A percentile compares a stretch with the other conserved stretches of the same genome.
Conservation (phyloP, 2,888 invertebrate genomes). For the Scaptomyza tumidula region DNA sequence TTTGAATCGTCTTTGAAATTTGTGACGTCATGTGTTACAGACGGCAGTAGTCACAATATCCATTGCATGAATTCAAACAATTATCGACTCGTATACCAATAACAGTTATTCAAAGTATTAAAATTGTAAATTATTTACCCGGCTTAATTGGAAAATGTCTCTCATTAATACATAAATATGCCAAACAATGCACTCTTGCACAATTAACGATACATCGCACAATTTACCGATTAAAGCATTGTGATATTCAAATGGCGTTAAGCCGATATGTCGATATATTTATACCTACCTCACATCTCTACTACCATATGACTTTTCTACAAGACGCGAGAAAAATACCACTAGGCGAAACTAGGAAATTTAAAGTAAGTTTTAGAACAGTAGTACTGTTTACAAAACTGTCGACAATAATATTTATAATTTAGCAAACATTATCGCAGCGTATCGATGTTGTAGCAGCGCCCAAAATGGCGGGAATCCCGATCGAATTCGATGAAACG, state of each 20-base stretch:
- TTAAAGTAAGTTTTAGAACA: slow-evolving; percentile 58
- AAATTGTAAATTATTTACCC: neutral
- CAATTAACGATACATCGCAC: neutral
- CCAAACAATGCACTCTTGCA: neutral
- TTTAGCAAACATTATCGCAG: slow-evolving; percentile 38
- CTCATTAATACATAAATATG: slow-evolving; percentile 10
- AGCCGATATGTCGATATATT: slow-evolving; percentile 39
- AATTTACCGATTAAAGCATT: neutral
- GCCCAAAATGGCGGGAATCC: slow-evolving; percentile 66
- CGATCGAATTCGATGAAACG: slow-evolving; percentile 74
- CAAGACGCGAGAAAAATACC: slow-evolving; percentile 67
- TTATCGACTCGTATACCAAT: neutral
- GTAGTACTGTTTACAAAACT: slow-evolving; percentile 6
- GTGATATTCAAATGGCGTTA: neutral
- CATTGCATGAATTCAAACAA: neutral
- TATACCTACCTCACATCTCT: slow-evolving; percentile 41
- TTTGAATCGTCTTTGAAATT: slow-evolving; percentile 6
- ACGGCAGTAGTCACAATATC: slow-evolving; percentile 3
- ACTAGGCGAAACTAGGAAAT: slow-evolving; percentile 46
- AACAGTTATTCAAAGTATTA: neutral
- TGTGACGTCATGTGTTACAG: neutral
- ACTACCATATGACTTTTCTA: slow-evolving; percentile 70
- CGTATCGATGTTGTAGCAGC: slow-evolving; percentile 67
- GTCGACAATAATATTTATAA: slow-evolving; percentile 11
- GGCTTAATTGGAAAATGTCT: neutral